A percentile compares a stretch with the other conserved stretches of the same genome.
Conservation (phyloP, 2,797 vertebrate species). For the Pterois miles region DNA sequence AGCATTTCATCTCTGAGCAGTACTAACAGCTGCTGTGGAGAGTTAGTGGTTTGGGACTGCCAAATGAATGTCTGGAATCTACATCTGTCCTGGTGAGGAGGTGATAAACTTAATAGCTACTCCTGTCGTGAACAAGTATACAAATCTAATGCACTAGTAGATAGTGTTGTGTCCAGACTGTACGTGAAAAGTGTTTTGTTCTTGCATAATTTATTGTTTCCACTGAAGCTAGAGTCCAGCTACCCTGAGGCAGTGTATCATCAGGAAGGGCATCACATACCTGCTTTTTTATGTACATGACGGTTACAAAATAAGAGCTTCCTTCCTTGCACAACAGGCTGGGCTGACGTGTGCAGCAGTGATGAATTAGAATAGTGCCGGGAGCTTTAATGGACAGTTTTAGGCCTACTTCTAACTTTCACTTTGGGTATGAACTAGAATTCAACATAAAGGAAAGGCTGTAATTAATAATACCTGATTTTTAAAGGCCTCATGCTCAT, state of each 20-base stretch:
- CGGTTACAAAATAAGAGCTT: neutral
- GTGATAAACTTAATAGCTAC: conserved; percentile 1
- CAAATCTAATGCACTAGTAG: neutral
- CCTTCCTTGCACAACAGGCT: neutral
- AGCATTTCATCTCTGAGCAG: conserved; percentile 4
- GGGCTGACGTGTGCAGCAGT: neutral
- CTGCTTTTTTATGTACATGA: neutral
- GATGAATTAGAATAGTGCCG: neutral
- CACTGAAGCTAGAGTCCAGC: neutral
- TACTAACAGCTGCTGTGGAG: conserved; percentile 26
- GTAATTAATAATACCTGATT: neutral
- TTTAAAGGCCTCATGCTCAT: too few relatives aligned
- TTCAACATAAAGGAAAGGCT: neutral
- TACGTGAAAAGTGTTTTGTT: neutral
- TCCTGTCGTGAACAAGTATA: neutral
- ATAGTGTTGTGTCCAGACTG: neutral
- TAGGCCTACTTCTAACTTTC: neutral
- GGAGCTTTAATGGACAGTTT: neutral
- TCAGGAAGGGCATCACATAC: neutral
- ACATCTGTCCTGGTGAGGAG: neutral
- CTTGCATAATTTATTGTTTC: neutral
- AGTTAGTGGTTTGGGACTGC: conserved; percentile 9
- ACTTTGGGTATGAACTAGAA: neutral
- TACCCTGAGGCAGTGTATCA: conserved; percentile 3
- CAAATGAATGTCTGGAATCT: conserved; percentile 14